Evolutionary conservation across 2,113 vertebrate species (phyloP).

Genomic region (Dicentrarchus labrax): DNA sequence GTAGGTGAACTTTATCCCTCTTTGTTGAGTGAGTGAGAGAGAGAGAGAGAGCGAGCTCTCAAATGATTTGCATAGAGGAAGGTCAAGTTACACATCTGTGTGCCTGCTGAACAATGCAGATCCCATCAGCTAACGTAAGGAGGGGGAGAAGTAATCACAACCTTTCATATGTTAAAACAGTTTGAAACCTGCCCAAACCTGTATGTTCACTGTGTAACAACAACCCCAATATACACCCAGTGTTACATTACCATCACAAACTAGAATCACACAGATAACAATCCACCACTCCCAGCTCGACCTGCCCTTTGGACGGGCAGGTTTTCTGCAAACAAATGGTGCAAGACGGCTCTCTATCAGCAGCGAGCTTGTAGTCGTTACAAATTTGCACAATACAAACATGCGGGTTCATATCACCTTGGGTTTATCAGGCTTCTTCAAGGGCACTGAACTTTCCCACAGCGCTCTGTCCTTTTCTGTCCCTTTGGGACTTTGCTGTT

Average conservation of each 20-base stretch:
- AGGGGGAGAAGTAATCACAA: slow-evolving; percentile 11
- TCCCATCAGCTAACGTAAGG: slow-evolving; percentile 39
- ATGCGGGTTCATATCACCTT: slow-evolving; percentile 63
- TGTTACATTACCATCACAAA: slow-evolving; percentile 43
- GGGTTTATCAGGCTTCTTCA: slow-evolving; percentile 78
- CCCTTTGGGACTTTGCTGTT: slow-evolving; percentile 54
- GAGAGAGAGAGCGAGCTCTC: slow-evolving; percentile 36
- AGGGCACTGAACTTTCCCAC: slow-evolving; percentile 81
- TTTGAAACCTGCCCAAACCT: slow-evolving; percentile 62
- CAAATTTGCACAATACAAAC: slow-evolving; percentile 74
- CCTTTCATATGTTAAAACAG: slow-evolving; percentile 55
- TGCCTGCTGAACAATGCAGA: slow-evolving; percentile 55
- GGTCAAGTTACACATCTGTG: slow-evolving; percentile 77
- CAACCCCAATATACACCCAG: slow-evolving; percentile 21
- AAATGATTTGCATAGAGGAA: slow-evolving; percentile 71
- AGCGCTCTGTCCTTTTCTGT: slow-evolving; percentile 37
- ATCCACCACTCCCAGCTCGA: slow-evolving; percentile 50
- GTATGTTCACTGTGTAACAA: slow-evolving; percentile 44
- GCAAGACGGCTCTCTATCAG: slow-evolving; percentile 60
- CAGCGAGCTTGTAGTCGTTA: slow-evolving; percentile 59
- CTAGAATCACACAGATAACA: slow-evolving; percentile 51
- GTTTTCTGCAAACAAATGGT: slow-evolving; percentile 59
- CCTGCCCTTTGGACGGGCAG: slow-evolving; percentile 66
- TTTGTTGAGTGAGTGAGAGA: slow-evolving; percentile 41
- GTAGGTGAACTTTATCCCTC: slow-evolving; percentile 77